Base-by-base conservation (phyloP, 2,113 vertebrate genomes). In the Saccopteryx leptura region DNA sequence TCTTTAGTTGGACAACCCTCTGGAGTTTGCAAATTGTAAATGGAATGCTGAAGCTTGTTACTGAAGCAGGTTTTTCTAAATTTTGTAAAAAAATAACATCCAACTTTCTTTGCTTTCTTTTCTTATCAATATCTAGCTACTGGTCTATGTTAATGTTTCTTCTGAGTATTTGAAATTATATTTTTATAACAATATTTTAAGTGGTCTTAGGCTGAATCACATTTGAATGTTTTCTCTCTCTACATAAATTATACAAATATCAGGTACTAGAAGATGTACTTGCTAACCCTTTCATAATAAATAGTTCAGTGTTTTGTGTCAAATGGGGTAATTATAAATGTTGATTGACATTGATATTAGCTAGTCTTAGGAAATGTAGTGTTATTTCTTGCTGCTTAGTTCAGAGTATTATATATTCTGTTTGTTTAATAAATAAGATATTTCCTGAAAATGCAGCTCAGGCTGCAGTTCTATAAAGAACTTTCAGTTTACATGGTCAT, bases 401-500 rank as follows among this genome's bases (percentile, higher is more conserved):
- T 92, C n/a, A 92, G 21, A 7, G 7, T 15, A 90, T 89, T 96
- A 88, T 79, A 80, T 89, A 90, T 52, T 17, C 2, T n/a, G 46
- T 93, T 86, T 92, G 17, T 95, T 85, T 94, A 89, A 93, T 56
- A 96, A 96, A 87, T 88, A 96, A 93, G 86, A 88, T 84, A 26
- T 24, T 60, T 54, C 26, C 85, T 91, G 91, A 94, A 94, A 88
- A 96, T 65, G 48, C 8, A 21, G 0, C 66, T 66, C 2, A 15
- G 60, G 31, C 52, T 93, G 66, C 13, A 94, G 52, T 91, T 95
- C 26, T 88, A 56, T 61, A 91, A 68, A 71, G 79, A 19, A 94
- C 46, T 84, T 91, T 68, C 83, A 76, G 52, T 94, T 91, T 90
- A 52, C 75, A 54, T 52, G 23, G 56, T 90, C 74, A 84, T 33